Evolutionary conservation across 2,113 vertebrate genomes (phyloP).

Genomic region (Lates calcarifer): DNA sequence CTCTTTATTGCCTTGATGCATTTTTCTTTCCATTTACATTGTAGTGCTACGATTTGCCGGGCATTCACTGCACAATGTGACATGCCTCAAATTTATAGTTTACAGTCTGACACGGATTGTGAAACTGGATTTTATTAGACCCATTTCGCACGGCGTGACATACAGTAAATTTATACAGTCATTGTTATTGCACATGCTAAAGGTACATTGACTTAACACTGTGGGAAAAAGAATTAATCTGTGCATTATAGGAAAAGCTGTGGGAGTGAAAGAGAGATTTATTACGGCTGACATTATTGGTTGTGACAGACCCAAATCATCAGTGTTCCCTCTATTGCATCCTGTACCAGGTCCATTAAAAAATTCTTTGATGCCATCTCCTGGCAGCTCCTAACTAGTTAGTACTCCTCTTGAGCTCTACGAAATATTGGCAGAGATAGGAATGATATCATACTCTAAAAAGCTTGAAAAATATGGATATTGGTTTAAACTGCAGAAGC

Average conservation of each 20-base stretch:
- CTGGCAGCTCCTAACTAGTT: background rate
- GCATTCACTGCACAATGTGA: background rate
- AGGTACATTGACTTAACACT: background rate
- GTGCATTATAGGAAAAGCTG: background rate
- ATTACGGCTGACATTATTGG: background rate
- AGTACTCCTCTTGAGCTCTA: background rate
- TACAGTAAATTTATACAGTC: background rate
- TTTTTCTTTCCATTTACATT: background rate
- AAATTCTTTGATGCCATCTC: conserved; percentile 1
- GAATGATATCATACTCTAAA: background rate
- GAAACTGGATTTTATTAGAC: background rate
- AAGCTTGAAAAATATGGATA: background rate
- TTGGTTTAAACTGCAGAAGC: background rate
- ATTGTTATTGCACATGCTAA: background rate
- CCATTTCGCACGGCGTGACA: background rate
- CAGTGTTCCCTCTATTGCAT: background rate
- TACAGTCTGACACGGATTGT: background rate
- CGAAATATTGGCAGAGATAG: background rate
- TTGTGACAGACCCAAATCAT: background rate
- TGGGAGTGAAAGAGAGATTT: background rate
- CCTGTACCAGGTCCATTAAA: background rate
- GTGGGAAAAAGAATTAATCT: background rate
- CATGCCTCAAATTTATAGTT: background rate
- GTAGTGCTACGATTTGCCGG: background rate
- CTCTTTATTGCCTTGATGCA: background rate